Evolutionary conservation across 1,140 invertebrate genomes (phyloP), one percentile per base, ranked within the genome.

Genomic region (Ips nitidus): DNA sequence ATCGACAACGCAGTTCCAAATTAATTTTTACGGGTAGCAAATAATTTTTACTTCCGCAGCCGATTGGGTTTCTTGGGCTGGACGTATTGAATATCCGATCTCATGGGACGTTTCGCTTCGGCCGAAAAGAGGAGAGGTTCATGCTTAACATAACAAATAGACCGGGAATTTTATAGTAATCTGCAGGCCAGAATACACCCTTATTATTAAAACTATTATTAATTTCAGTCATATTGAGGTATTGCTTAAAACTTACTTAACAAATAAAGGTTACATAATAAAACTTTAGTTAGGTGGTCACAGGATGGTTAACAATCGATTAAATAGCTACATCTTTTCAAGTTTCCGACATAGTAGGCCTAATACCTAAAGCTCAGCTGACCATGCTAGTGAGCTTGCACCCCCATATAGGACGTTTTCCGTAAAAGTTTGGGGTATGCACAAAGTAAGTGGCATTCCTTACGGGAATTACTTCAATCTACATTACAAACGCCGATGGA

Each of bases 361-460:
- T 40, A 37, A 42, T 40, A 62, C 39, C 8, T 62, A 57, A 62
- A 63, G 67, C 52, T 69, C 60, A 63, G 59, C 60, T 69, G 67
- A 63, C 67, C 67, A 69, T 69, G 67, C 58, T 36, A 63, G 67
- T 50, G 60, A 69, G 53, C 67, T 57, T 69, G 56, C 52, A 52
- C 67, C 67, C 67, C 62, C 62, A 69, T 58, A 69, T 56, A 42
- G 41, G 67, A 43, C 60, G 59, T 47, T 57, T 39, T 47, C 67
- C 38, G 60, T 61, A 60, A 38, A 60, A 38, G 66, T 55, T 68
- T 40, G 39, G 67, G 60, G 67, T 69, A 60, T 69, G 67, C 62
- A 57, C 67, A 50, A 69, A 69, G 60, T 69, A 69, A 69, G 67
- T 74, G 70, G 61, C 68, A 72, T 74, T 74, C 73, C 71, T 74